A percentile compares a stretch with the other conserved stretches of the same genome.
These are phyloP conservation scores for Astropecten irregularis DNA, from an alignment of 53 echinoderm and acorn worm genomes.

Conservation along the genomic window DNA sequence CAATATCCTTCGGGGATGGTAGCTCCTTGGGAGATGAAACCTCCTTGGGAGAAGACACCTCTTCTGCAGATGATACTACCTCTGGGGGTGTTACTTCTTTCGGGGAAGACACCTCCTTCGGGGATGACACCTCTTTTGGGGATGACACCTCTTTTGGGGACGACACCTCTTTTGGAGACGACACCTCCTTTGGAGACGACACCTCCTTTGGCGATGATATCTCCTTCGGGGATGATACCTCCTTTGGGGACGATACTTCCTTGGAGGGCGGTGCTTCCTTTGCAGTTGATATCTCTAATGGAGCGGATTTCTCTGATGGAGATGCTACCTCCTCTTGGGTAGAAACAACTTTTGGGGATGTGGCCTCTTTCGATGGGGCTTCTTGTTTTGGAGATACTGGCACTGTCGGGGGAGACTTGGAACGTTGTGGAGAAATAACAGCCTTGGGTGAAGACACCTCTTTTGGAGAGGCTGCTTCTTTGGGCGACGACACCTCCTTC, in stretches of 20 bases:
- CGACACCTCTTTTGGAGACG: background rate
- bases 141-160: background rate
- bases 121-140: background rate
- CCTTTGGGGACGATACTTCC: background rate
- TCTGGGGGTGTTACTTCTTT: background rate
- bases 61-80: background rate
- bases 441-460: background rate
- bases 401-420: background rate
- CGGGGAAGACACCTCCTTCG: background rate
- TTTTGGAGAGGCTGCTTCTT: background rate
- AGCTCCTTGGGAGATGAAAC: conserved; percentile 19
- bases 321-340: background rate
- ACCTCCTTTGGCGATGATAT: background rate
- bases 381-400: background rate
- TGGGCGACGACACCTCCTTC: background rate
- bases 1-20: background rate
- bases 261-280: background rate
- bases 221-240: background rate
- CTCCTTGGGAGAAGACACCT: background rate
- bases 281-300: background rate
- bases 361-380: background rate
- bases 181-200: background rate
- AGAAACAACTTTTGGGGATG: background rate
- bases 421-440: background rate
- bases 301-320: too few relatives aligned